phyloP scores from a whole-genome alignment of 2,113 vertebrate genomes.

The Heptranchias perlo region DNA sequence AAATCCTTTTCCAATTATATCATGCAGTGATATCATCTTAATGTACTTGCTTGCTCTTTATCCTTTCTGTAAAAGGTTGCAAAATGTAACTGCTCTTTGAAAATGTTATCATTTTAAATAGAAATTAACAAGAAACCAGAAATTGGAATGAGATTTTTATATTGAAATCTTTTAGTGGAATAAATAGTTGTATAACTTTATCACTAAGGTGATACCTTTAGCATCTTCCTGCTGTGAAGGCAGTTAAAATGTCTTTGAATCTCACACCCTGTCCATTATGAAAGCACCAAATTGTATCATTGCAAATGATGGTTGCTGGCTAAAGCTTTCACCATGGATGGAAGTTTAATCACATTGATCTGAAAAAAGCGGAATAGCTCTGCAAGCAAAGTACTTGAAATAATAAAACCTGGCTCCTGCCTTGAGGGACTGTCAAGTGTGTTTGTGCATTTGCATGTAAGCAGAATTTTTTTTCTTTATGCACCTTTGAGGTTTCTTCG shows the following conservation, averaged over 20 bases:
- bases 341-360: too few species aligned
- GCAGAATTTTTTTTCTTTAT: too few species aligned
- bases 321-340: too few species aligned
- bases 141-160: not conserved
- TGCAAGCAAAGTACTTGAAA: too few species aligned
- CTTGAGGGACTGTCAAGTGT: too few species aligned
- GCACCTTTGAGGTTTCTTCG: too few species aligned
- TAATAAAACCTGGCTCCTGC: too few species aligned
- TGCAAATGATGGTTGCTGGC: too few species aligned
- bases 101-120: not conserved
- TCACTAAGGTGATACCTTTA: not conserved
- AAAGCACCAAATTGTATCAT: too few species aligned
- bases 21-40: not conserved
- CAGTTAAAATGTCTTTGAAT: not conserved
- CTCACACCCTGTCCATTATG: too few species aligned
- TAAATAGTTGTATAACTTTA: not conserved
- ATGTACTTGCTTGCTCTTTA: not conserved
- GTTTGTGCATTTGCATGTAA: not conserved
- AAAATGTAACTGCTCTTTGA: not conserved
- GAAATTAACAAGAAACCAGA: not conserved
- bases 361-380: too few species aligned
- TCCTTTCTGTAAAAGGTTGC: not conserved
- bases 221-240: not conserved
- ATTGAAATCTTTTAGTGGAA: too few species aligned
- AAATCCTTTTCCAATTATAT: not conserved